Evolutionary conservation across 2,797 vertebrate genomes (phyloP).

Genomic region (Galaxias olidus): DNA sequence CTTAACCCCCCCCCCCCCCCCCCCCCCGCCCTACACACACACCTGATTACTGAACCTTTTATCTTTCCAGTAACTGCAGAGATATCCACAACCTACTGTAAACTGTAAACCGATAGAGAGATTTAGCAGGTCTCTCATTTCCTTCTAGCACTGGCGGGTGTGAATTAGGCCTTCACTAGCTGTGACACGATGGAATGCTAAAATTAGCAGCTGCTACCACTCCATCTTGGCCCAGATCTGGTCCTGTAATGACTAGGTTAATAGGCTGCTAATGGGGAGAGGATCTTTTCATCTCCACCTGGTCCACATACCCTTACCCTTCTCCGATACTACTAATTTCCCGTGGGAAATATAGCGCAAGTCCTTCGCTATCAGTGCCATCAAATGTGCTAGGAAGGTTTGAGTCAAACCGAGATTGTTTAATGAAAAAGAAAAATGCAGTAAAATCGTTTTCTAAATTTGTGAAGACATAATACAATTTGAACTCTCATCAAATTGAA

Average conservation of each 20-base stretch:
- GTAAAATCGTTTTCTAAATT: no score
- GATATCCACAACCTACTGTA: background rate
- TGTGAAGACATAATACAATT: no score
- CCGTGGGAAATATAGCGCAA: conserved; percentile 59
- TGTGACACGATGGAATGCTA: conserved; percentile 45
- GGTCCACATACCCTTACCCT: conserved; percentile 58
- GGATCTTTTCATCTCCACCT: conserved; percentile 66
- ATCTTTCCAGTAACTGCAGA: no score
- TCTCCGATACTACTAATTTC: conserved; percentile 70
- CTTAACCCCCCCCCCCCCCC: no score
- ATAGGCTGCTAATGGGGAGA: conserved; percentile 70
- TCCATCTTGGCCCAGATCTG: conserved; percentile 57
- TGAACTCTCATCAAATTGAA: no score
- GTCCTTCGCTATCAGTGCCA: conserved; percentile 37
- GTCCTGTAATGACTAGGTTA: conserved; percentile 73
- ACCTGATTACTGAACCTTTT: no score
- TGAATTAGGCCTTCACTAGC: conserved; percentile 28
- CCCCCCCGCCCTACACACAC: no score
- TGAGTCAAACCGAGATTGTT: conserved; percentile 26
- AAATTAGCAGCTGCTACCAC: conserved; percentile 60
- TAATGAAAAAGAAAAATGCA: background rate
- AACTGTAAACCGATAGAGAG: conserved; percentile 1
- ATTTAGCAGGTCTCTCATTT: conserved; percentile 25
- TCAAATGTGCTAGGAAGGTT: conserved; percentile 24
- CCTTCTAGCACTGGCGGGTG: conserved; percentile 12